Base-by-base conservation (phyloP, 2,888 invertebrate genomes). In the Prostheceraeus crozeri region DNA sequence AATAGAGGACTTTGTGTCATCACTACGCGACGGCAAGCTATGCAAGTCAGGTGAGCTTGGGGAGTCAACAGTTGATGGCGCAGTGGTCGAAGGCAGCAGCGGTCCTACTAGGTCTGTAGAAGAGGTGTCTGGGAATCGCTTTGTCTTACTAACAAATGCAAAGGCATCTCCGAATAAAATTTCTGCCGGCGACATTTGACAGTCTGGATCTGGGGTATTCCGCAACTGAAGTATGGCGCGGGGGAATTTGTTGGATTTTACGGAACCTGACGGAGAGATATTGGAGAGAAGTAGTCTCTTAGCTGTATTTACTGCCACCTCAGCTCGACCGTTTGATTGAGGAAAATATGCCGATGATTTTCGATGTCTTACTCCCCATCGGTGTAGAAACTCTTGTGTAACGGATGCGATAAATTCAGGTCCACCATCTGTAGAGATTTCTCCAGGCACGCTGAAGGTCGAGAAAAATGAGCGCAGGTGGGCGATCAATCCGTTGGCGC, bases 401-500 rank as follows among this genome's bases (percentile, higher is more conserved):
- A 56, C 57, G 3, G 48, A 57, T 10, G 65, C 60, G 35, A 58
- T 62, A 48, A 61, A 66, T 35, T 65, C 54, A 8, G 61, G 65
- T 2, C 65, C 64, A 10, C 65, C 64, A 62, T 65, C 64, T 11
- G 62, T 57, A 10, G 62, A 55, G 14, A 66, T 45, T 56, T 66
- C 63, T 11, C 64, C 64, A 30, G 64, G 65, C 28, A 65, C 63
- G 8, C 65, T 63, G 52, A 65, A 66, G 14, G 62, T 66, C 8
- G 64, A 65, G 25, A 65, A 63, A 40, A 59, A 59, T 21, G 54
- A 30, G 1, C 64, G 56, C 3, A 65, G 59, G 8, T 61, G 16
- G 8, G 51, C 55, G 14, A 66, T 46, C 3, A 65, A 56, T 3
- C 63, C 65, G 14, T 33, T 52, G 51, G 64, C 63, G 35, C 64